Evolutionary conservation across 2,113 vertebrate genomes (phyloP), one percentile per base, ranked within the genome.

Genomic region (Xerus inauris): DNA sequence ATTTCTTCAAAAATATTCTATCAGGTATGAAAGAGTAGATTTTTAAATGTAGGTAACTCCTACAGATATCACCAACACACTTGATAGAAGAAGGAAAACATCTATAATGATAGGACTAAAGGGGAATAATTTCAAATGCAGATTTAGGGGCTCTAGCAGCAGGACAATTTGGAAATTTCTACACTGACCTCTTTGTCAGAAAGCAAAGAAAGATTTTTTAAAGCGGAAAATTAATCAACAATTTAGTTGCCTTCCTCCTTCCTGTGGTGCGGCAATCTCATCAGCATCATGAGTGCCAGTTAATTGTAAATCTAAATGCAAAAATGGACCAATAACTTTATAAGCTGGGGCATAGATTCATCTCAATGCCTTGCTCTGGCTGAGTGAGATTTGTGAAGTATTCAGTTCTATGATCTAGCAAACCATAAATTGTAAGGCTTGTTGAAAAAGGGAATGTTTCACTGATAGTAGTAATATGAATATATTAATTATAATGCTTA

Each of bases 401-500:
- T 72, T 67, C 45, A 69, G 65, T 91, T 73, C 40, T 64, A 2
- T 73, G 51, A 96, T 42, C 26, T 87, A 85, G 51, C 77, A 92
- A 96, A 95, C 17, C 72, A 69, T 76, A 91, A 54, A 94, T 5
- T 38, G 30, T 89, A 83, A 86, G 47, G 93, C 16, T 85, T 7
- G 22, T 42, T 35, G 3, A 89, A 6, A 51, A 90, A 89, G 47
- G 51, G 40, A 89, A 51, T 35, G 14, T 82, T 89, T 94, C 72
- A 82, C 35, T 51, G 54, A 72, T 26, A 82, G 72, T 38, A 93
- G 24, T 20, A 83, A 51, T 49, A 83, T 54, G 42, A 51, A 93
- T 65, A 93, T 42, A 93, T 83, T 86, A 96, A 94, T 87, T 65
- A 51, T 11, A 88, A 67, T 26, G 45, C 71, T 79, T 94, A 88